Base-by-base conservation (phyloP, 2,888 invertebrate genomes). In the Villa cingulata region DNA sequence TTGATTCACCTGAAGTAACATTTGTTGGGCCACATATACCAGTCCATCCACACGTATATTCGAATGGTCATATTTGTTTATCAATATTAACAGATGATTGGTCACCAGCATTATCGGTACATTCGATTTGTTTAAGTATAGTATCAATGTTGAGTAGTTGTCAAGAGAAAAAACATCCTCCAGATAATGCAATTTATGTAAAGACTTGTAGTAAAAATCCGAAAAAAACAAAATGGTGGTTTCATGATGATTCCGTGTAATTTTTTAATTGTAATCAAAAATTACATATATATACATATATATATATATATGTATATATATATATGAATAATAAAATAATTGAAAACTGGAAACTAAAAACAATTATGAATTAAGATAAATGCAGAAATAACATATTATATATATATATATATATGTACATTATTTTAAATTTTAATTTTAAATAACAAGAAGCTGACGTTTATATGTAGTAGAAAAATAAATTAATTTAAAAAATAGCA, bases 221-320 rank as follows among this genome's bases (percentile, higher is more conserved):
- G 63, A 97, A 95, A 78, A 96, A 96, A 76, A 97, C 97, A 58
- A 90, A 92, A 75, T 97, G 97, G 97, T 96, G 92, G 92, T 97
- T 96, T 74, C 96, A 97, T 70, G 97, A 92, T 94, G 71, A 76
- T 81, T 68, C 42, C 14, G n/a, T 18, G 16, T 19, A 15, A 32
- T n/a, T 43, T 34, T 15, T 10, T 34, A 29, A n/a, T n/a, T n/a
- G n/a, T n/a, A n/a, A n/a, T n/a, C n/a, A n/a, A n/a, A n/a, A n/a
- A n/a, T n/a, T n/a, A n/a, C n/a, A n/a, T n/a, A n/a, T n/a, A n/a
- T n/a, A n/a, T n/a, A n/a, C n/a, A n/a, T n/a, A n/a, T n/a, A n/a
- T n/a, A n/a, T n/a, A n/a, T n/a, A n/a, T n/a, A n/a, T n/a, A n/a
- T n/a, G n/a, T n/a, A n/a, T n/a, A n/a, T n/a, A n/a, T n/a, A n/a